Base-by-base conservation (phyloP, 2,888 invertebrate genomes). In the Polia nebulosa region DNA sequence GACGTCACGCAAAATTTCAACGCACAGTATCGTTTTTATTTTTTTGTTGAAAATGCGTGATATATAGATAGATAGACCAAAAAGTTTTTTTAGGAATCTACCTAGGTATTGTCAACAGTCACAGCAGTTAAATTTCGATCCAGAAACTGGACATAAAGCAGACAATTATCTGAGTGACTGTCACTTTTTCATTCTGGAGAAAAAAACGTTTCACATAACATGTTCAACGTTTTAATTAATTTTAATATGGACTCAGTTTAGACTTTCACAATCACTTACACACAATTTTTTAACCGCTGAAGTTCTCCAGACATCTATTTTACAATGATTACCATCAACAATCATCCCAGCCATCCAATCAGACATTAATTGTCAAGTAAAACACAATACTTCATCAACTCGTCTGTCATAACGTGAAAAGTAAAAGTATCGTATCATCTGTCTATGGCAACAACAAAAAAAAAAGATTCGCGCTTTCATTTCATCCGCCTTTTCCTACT, bases 401-500 rank as follows among this genome's bases (percentile, higher is more conserved):
- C 11, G 17, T 59, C 56, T 47, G 39, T 44, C 34, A 62, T 53
- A 45, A 67, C 25, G 60, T 62, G 34, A 76, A 78, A 79, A 77
- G 77, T 76, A 78, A 80, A 78, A 80, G 77, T 76, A 65, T 59
- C 60, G 45, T 32, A 51, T 64, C 64, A 62, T 61, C 41, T 29
- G 61, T 29, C 57, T 45, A 67, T 25, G 36, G 52, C 39, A 57
- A 66, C 27, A 67, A 68, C 72, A 65, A 74, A 69, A 45, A 57
- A 49, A 55, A 72, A 58, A 34, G 52, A 57, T 27, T 36, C 17
- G 45, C 69, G 36, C 71, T 72, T 63, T 73, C 72, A 65, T 65
- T 56, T 47, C 32, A 56, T 52, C 25, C 57, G 61, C 25, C 72
- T 75, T 76, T 71, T 72, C 58, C 52, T 68, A 78, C 83, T 84